Base-by-base conservation (phyloP, 2,888 invertebrate species). In the Pterostichus niger region DNA sequence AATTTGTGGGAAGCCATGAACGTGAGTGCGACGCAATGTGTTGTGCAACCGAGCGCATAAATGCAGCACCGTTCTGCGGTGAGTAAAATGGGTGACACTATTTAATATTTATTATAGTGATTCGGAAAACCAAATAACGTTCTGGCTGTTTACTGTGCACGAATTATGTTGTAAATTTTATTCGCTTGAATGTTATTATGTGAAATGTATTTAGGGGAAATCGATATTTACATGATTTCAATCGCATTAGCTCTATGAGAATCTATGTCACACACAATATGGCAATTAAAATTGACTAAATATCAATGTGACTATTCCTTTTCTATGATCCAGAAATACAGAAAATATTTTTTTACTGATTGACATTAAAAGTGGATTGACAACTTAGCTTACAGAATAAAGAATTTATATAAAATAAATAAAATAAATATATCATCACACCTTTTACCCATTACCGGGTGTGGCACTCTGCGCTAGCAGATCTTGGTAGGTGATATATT, bases 141-240 rank as follows among this genome's bases (percentile, higher is more conserved):
- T 82, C 33, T 56, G 44, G 15, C 59, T 82, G 82, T 82, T 82
- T 75, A 73, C 56, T 75, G 71, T 54, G 54, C 77, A 80, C 56
- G 75, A 82, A 82, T 82, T 82, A 82, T 75, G 82, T 82, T 73
- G 46, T 82, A 54, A 82, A 82, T 82, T 82, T 82, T 82, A 61
- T 73, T 44, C 44, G 24, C 11, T 33, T 71, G 54, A 11, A 71
- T 81, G 71, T 73, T 81, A 81, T 81, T 81, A 81, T 81, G 68
- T 71, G 75, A 82, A 75, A 73, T 61, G 82, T 75, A 82, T 82
- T 82, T 82, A 75, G 75, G 54, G 44, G 44, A 82, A 82, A 82
- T 75, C 82, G 61, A 82, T 82, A 82, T 2, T 49, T 64, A 71
- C 68, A 44, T 71, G 68, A 71, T 71, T 71, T 71, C 44, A 71